Evolutionary conservation across 2,888 invertebrate genomes (phyloP).

Genomic region (Drosophila cyrtoloma): DNA sequence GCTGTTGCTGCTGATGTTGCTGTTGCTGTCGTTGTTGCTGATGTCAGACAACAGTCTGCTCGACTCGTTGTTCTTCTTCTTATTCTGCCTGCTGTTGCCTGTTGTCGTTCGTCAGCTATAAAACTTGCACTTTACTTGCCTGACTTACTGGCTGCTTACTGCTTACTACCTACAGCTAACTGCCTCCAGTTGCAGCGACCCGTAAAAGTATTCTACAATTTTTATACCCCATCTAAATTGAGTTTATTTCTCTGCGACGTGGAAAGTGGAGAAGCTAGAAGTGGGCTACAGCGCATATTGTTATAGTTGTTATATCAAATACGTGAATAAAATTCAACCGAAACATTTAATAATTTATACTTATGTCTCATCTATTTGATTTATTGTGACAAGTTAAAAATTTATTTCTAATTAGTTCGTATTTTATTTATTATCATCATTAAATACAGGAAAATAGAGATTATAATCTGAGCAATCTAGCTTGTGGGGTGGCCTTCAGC

Average conservation of each 20-base stretch:
- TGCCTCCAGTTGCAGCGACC: slow-evolving; percentile 1
- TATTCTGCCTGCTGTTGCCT: slow-evolving; percentile 13
- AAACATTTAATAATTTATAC: background rate
- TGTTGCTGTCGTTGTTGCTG: slow-evolving; percentile 2
- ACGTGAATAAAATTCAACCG: background rate
- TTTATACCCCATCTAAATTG: slow-evolving; percentile 8
- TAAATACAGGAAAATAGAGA: background rate
- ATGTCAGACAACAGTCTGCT: background rate
- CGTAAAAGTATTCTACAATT: slow-evolving; percentile 38
- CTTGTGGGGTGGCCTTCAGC: background rate
- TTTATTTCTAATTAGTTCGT: background rate
- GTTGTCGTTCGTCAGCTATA: slow-evolving; percentile 37
- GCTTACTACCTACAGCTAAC: slow-evolving; percentile 7
- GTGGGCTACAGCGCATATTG: background rate
- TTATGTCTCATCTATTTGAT: background rate
- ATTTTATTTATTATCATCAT: background rate
- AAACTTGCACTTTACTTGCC: slow-evolving; percentile 52
- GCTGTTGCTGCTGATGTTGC: background rate
- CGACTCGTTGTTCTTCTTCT: slow-evolving; percentile 4
- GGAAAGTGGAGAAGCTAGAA: background rate
- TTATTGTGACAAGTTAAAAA: background rate
- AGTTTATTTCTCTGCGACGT: slow-evolving; percentile 16
- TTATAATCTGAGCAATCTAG: background rate
- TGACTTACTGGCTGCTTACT: slow-evolving; percentile 16
- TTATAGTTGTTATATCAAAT: background rate